phyloP scores from a whole-genome alignment of 2,113 vertebrate species.

The Chroicocephalus ridibundus region DNA sequence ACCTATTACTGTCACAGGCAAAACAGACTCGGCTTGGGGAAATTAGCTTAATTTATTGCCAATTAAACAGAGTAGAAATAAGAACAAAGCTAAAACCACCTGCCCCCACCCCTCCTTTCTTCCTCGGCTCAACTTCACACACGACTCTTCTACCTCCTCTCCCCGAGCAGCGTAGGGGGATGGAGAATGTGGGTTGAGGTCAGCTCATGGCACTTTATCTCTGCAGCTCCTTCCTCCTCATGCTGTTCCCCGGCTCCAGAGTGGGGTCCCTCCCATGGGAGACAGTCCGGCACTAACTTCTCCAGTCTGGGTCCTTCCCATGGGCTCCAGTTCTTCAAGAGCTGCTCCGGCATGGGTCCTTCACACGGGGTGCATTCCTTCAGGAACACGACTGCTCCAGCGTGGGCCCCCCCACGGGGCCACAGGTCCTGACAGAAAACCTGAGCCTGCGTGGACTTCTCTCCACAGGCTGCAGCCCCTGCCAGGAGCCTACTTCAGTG shows the following conservation, averaged over 20 bases:
- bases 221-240: not conserved
- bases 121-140: not conserved
- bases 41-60: not conserved
- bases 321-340: not conserved
- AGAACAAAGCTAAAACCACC: not conserved
- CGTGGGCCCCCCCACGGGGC: not conserved
- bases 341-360: not conserved
- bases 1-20: not conserved
- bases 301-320: not conserved
- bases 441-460: not conserved
- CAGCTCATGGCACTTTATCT: not conserved
- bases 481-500: accelerated
- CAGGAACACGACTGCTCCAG: not conserved
- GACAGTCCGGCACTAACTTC: not conserved
- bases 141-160: not conserved
- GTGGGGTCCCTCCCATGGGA: not conserved
- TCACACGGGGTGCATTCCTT: not conserved
- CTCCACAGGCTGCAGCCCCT: not conserved
- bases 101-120: not conserved
- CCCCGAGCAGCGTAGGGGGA: not conserved
- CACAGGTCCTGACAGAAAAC: not conserved
- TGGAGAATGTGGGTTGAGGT: not conserved
- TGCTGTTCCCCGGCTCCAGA: not conserved
- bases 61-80: not conserved
- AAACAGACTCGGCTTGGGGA: not conserved